Evolutionary conservation across 64 coral and sea anemone species (phyloP).

Genomic region (Astreopora myriophthalma): DNA sequence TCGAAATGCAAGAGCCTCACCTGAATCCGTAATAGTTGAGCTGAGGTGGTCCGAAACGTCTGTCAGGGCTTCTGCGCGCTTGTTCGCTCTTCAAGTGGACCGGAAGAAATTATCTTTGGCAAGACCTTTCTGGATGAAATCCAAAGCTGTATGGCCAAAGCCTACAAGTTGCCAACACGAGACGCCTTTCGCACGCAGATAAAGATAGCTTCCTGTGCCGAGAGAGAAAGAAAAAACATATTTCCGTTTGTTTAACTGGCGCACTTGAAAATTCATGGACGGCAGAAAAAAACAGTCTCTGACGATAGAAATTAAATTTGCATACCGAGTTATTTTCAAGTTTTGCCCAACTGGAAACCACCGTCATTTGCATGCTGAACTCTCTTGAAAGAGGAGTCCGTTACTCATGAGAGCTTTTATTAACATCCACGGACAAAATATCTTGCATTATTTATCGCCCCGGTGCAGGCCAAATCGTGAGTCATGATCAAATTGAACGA

Average conservation of each 20-base stretch:
- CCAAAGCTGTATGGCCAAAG: background rate
- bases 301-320: background rate
- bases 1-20: too few relatives aligned
- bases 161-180: background rate
- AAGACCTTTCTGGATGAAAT: too few relatives aligned
- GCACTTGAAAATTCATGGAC: background rate
- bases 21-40: too few relatives aligned
- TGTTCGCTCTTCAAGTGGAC: too few relatives aligned
- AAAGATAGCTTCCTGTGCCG: background rate
- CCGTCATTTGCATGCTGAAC: background rate
- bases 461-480: background rate
- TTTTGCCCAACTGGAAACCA: background rate
- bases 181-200: background rate
- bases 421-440: background rate
- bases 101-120: too few relatives aligned
- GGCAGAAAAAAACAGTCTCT: background rate
- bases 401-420: background rate
- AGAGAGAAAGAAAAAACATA: too few relatives aligned
- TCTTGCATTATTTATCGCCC: background rate
- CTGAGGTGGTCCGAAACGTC: too few relatives aligned
- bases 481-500: background rate
- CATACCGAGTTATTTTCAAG: background rate
- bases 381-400: background rate
- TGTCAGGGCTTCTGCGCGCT: too few relatives aligned
- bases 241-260: background rate